A percentile compares a stretch with the other conserved stretches of the same genome.
Evolutionary conservation across 2,113 vertebrate genomes (phyloP).

Genomic region (human (Homo sapiens)): GRCh38 chrX:119786501-119787000

Average conservation of each 20-base stretch:
- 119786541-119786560: not conserved
- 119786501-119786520: not conserved
- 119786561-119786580: no score
- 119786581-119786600: not conserved
- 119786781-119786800: not conserved
- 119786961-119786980: not conserved
- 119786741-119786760: conserved; percentile 40
- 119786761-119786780: not conserved
- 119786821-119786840: not conserved
- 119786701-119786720: conserved; percentile 99
- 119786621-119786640: rapidly evolving
- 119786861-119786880: conserved; percentile 33
- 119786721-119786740: conserved; percentile 97
- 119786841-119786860: not conserved
- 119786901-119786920: conserved; percentile 43
- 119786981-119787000: no score
- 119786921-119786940: conserved; percentile 46
- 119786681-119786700: conserved; percentile 95
- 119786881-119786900: not conserved
- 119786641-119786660: not conserved
- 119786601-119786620: not conserved
- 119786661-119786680: not conserved
- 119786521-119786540: conserved; percentile 55
- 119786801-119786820: not conserved
- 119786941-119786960: not conserved